Evolutionary conservation across 2,888 invertebrate species (phyloP), one percentile per base, ranked within the genome.

Genomic region (Drosophila infuscata): DNA sequence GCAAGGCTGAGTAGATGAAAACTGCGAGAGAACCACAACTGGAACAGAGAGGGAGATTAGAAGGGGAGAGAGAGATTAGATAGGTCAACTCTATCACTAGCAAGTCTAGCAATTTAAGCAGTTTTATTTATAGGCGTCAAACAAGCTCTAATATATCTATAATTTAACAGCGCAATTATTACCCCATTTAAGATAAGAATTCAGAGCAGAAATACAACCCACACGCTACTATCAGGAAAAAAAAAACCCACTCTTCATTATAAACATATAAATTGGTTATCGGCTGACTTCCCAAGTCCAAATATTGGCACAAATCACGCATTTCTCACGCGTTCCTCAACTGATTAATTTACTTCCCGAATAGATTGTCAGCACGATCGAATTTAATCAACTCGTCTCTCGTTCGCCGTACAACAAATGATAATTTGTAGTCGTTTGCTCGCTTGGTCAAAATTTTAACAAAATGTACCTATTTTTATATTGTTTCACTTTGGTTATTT

Each of bases 401-500:
- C 15, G 12, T 3, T 11, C 29, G 25, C 17, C 3, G 38, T n/a
- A 56, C 15, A 48, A 56, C 15, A 48, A 36, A 29, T 35, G 3
- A 29, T 51, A 64, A 78, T 64, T 67, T 75, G 64, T 62, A 54
- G 46, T 12, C 56, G 48, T 48, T 41, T 17, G 20, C 15, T 11
- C 48, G 48, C 48, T 48, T 30, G 41, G 32, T 54, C 58, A 38
- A 58, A 25, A 48, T 53, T 46, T 56, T 29, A 36, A 9, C 20
- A 32, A 56, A 48, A 36, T 33, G 15, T 17, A 59, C 49, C 66
- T 83, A 70, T 73, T 74, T 74, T 67, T 70, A 58, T 72, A 69
- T 67, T 67, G 56, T 74, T 89, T 70, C 64, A 68, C 30, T 63
- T 53, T 75, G 69, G 62, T 71, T 83, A 72, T 79, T 83, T 81